Percentiles rank a stretch among this genome's conserved stretches.
Evolutionary conservation across 2,113 vertebrate species (phyloP).

Genomic region (Anser brachyrhynchus): DNA sequence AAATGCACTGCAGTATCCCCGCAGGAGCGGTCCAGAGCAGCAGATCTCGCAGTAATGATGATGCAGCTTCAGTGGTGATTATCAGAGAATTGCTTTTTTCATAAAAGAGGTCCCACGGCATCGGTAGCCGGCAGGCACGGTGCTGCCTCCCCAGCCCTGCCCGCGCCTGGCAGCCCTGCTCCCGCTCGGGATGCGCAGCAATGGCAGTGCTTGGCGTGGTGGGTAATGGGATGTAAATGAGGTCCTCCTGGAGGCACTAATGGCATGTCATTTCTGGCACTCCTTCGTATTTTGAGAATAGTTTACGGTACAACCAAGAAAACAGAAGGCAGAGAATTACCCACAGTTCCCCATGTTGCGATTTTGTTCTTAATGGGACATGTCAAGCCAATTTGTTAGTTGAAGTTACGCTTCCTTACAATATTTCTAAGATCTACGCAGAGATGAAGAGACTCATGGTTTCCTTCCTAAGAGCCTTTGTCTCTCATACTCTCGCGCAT

Average conservation of each 20-base stretch:
- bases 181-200: neutral
- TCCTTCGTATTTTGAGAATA: neutral
- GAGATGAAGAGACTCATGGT: neutral
- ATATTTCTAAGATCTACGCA: neutral
- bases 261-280: neutral
- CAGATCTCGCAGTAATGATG: neutral
- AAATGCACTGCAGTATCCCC: neutral
- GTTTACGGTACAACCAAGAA: neutral
- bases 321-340: conserved; percentile 54
- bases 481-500: neutral
- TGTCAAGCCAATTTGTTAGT: conserved; percentile 40
- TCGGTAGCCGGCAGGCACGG: neutral
- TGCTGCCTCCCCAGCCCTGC: neutral
- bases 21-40: neutral
- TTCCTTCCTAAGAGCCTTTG: conserved; percentile 18
- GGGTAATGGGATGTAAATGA: neutral
- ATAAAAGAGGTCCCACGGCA: neutral
- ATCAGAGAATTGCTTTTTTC: neutral
- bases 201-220: neutral
- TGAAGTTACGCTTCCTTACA: neutral
- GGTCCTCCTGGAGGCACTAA: neutral
- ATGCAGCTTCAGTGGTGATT: neutral
- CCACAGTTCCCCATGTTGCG: neutral
- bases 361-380: conserved; percentile 53
- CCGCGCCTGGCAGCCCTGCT: neutral